These are phyloP conservation scores for Brachionus rubens DNA, from an alignment of 1,140 invertebrate genomes.

Conservation along the genomic window DNA sequence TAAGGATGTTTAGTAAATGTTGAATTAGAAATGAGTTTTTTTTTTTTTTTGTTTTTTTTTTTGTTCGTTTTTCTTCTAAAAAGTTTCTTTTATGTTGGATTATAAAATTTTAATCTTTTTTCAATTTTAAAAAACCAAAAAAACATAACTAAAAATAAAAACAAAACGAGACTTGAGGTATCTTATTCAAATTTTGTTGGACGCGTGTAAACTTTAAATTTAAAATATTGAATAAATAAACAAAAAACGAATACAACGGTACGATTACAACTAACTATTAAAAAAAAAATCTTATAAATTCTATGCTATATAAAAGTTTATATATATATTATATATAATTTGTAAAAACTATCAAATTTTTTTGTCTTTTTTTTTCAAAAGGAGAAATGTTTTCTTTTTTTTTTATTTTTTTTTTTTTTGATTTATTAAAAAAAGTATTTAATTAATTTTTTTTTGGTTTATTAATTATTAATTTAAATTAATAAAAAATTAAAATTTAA, in stretches of 20 bases:
- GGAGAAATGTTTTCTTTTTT: constrained; percentile 28
- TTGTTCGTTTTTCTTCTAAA: constrained; percentile 2
- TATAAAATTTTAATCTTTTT: constrained; percentile 22
- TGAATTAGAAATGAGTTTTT: background rate
- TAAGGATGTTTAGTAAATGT: no score
- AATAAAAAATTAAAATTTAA: constrained; percentile 34
- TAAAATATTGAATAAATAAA: no score
- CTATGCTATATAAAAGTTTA: background rate
- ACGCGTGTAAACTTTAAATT: no score
- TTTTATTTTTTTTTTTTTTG: background rate
- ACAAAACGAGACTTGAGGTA: no score
- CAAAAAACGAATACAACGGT: no score
- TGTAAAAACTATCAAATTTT: constrained; percentile 20
- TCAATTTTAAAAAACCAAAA: background rate
- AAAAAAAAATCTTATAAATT: background rate
- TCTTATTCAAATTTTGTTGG: no score
- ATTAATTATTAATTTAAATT: constrained; percentile 36
- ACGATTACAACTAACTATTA: background rate
- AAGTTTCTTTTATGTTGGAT: background rate
- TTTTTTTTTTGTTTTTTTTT: background rate
- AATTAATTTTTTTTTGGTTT: constrained; percentile 23
- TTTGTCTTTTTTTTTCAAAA: constrained; percentile 2
- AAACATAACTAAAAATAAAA: no score
- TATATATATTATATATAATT: constrained; percentile 27
- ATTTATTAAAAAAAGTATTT: constrained; percentile 13